phyloP scores from a whole-genome alignment of 2,888 invertebrate genomes.

The Diaprepes abbreviatus region DNA sequence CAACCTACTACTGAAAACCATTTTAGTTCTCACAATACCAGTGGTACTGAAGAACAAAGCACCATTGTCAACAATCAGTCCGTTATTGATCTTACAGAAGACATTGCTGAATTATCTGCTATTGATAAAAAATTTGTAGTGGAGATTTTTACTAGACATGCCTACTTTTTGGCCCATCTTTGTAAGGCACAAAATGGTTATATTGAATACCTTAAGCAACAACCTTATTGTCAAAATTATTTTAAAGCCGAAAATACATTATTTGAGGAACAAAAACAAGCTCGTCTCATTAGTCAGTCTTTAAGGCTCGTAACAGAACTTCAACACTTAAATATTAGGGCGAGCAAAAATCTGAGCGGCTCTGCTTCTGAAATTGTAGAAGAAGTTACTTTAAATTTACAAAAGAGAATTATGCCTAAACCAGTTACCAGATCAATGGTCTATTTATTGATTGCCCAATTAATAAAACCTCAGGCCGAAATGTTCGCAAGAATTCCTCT shows the following conservation, averaged over 20 bases:
- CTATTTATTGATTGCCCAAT: constrained; percentile 21
- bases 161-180: constrained; percentile 24
- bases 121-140: neutral
- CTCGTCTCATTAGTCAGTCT: constrained; percentile 20
- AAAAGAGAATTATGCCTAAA: constrained; percentile 16
- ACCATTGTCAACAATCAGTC: neutral
- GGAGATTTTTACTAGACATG: constrained; percentile 28
- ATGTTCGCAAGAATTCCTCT: constrained; percentile 14
- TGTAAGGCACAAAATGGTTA: constrained; percentile 15
- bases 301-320: constrained; percentile 8
- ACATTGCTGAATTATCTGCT: neutral
- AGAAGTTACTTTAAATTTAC: neutral
- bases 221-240: neutral
- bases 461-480: neutral
- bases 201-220: neutral
- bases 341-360: neutral
- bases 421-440: constrained; percentile 12
- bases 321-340: constrained; percentile 15
- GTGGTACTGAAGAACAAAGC: neutral
- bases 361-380: constrained; percentile 6
- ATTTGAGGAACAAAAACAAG: constrained; percentile 21
- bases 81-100: constrained; percentile 7
- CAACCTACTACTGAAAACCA: neutral
- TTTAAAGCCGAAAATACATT: constrained; percentile 19
- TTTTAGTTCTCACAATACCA: too few relatives aligned